These are phyloP conservation scores for Notoglanidium macrostoma DNA, from an alignment of 2,797 vertebrate species.

Conservation along the genomic window DNA sequence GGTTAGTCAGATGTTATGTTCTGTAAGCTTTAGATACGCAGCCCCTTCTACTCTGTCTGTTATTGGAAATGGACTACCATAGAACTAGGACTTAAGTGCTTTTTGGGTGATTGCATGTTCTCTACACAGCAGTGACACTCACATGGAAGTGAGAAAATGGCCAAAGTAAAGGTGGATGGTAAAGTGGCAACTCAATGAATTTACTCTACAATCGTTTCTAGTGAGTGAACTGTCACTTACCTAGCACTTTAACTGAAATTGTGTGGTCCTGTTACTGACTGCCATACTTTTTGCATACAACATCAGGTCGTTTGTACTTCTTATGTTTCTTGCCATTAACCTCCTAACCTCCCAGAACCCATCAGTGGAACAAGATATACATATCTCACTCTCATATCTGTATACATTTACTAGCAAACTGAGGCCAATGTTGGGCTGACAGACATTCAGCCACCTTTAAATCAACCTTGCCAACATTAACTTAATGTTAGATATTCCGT, in stretches of 20 bases:
- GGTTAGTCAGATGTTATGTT: background rate
- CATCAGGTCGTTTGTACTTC: background rate
- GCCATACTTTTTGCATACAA: background rate
- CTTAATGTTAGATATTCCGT: background rate
- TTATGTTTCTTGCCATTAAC: background rate
- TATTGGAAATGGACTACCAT: background rate
- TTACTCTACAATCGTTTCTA: background rate
- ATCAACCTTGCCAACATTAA: background rate
- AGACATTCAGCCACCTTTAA: background rate
- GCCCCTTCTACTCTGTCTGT: background rate
- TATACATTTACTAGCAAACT: background rate
- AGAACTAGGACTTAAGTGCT: background rate
- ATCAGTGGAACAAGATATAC: background rate
- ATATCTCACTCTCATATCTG: background rate
- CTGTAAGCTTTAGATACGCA: background rate
- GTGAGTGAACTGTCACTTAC: background rate
- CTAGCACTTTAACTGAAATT: background rate
- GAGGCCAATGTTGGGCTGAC: background rate
- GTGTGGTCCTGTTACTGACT: background rate
- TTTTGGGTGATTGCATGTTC: background rate
- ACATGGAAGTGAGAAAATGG: background rate
- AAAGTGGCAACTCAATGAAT: background rate
- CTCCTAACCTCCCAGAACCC: background rate
- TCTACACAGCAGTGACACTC: background rate
- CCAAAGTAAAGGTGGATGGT: background rate